These are phyloP conservation scores for Notodonta dromedarius DNA, from an alignment of 2,888 invertebrate genomes.

Conservation along the genomic window DNA sequence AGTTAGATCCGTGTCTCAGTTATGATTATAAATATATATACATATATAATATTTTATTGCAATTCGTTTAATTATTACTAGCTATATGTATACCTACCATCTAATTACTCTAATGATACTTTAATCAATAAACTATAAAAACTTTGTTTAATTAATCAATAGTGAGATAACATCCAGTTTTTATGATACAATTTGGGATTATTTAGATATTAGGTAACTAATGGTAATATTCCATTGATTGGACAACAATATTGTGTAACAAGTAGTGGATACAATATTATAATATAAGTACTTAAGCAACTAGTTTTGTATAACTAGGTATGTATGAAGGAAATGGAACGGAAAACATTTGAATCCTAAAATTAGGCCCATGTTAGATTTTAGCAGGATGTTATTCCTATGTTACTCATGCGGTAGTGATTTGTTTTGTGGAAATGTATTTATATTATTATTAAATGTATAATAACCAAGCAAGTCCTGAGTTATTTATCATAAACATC, in stretches of 20 bases:
- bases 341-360: background rate
- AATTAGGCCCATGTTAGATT: background rate
- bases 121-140: background rate
- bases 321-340: background rate
- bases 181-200: conserved; percentile 4
- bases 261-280: background rate
- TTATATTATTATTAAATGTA: too few species aligned
- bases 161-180: conserved; percentile 12
- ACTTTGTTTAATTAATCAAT: conserved; percentile 11
- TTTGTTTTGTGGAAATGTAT: too few species aligned
- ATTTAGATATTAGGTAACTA: conserved; percentile 5
- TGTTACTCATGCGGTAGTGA: too few species aligned
- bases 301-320: too few species aligned
- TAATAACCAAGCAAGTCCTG: too few species aligned
- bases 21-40: conserved; percentile 7
- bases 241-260: background rate
- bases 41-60: too few species aligned
- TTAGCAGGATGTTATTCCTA: too few species aligned
- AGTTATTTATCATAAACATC: too few species aligned
- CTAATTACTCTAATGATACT: too few species aligned
- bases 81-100: background rate
- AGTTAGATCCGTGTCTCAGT: conserved; percentile 22
- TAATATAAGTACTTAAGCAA: too few species aligned
- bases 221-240: conserved; percentile 10
- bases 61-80: too few species aligned